Evolutionary conservation across 2,113 vertebrate species (phyloP).

Genomic region (Chauna torquata): DNA sequence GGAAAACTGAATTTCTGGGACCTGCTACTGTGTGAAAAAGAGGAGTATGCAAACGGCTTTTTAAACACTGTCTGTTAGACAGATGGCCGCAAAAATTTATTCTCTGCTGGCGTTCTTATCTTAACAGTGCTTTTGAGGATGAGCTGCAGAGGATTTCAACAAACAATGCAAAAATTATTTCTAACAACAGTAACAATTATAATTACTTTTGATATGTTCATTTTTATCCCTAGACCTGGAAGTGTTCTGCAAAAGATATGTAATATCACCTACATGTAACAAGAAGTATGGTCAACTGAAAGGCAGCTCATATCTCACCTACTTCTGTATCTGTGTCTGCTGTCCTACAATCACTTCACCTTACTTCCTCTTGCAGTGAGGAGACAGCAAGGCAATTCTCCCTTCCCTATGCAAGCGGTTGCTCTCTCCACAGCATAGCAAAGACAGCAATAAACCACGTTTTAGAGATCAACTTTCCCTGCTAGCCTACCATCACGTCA

Average conservation of each 20-base stretch:
- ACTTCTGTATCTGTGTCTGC: background rate
- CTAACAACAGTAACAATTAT: background rate
- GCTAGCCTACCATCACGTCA: background rate
- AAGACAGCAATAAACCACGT: background rate
- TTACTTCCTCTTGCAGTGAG: background rate
- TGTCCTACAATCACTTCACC: background rate
- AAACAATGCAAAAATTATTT: background rate
- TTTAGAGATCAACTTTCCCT: background rate
- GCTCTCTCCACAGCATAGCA: background rate
- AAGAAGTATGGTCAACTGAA: rapidly evolving
- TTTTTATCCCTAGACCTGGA: background rate
- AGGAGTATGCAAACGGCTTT: background rate
- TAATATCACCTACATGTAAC: background rate
- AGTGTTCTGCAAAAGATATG: background rate
- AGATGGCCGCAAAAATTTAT: slow-evolving; percentile 31
- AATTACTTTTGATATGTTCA: background rate
- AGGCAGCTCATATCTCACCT: background rate
- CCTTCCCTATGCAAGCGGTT: background rate
- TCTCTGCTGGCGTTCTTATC: background rate
- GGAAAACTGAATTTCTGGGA: slow-evolving; percentile 5
- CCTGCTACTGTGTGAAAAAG: background rate
- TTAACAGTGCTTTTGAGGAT: background rate
- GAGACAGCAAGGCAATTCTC: background rate
- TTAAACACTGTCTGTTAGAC: slow-evolving; percentile 11
- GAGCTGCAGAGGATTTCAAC: background rate